Evolutionary conservation across 2,113 vertebrate genomes (phyloP).

Genomic region (Mastomys coucha): DNA sequence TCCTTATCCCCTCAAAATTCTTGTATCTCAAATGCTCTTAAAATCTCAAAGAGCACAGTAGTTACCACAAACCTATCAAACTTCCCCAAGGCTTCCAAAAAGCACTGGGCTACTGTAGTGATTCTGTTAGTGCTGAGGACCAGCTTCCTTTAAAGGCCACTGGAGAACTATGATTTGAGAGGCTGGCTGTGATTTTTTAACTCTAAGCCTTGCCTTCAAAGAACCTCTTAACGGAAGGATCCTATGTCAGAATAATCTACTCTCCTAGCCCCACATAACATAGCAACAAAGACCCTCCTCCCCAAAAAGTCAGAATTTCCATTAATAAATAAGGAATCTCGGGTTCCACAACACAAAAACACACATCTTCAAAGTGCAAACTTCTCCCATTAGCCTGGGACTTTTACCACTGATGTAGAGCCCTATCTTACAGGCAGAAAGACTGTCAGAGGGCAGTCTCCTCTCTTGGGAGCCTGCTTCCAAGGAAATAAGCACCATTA

Average conservation of each 20-base stretch:
- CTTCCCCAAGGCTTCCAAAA: constrained; percentile 77
- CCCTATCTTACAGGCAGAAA: constrained; percentile 75
- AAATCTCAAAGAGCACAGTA: constrained; percentile 65
- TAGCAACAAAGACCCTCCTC: constrained; percentile 75
- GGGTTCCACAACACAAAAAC: constrained; percentile 91
- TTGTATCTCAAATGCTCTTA: constrained; percentile 74
- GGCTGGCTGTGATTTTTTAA: constrained; percentile 74
- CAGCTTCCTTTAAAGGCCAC: constrained; percentile 74
- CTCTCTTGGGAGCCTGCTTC: constrained; percentile 79
- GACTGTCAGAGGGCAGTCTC: constrained; percentile 69
- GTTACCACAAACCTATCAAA: constrained; percentile 65
- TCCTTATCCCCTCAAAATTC: constrained; percentile 73
- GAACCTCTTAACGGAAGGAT: constrained; percentile 68
- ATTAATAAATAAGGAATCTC: constrained; percentile 91
- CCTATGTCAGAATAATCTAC: constrained; percentile 79
- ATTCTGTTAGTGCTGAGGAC: constrained; percentile 74
- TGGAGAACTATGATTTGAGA: constrained; percentile 74
- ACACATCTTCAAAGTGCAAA: constrained; percentile 92
- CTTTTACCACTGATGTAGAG: constrained; percentile 85
- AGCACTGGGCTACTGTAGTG: constrained; percentile 69
- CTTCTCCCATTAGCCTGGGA: constrained; percentile 88
- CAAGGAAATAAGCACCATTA: constrained; percentile 85
- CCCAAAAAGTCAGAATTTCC: constrained; percentile 83
- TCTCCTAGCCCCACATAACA: constrained; percentile 80
- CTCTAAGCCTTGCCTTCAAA: constrained; percentile 63